Evolutionary conservation across 2,888 invertebrate genomes (phyloP).

Genomic region (Neria commutata): DNA sequence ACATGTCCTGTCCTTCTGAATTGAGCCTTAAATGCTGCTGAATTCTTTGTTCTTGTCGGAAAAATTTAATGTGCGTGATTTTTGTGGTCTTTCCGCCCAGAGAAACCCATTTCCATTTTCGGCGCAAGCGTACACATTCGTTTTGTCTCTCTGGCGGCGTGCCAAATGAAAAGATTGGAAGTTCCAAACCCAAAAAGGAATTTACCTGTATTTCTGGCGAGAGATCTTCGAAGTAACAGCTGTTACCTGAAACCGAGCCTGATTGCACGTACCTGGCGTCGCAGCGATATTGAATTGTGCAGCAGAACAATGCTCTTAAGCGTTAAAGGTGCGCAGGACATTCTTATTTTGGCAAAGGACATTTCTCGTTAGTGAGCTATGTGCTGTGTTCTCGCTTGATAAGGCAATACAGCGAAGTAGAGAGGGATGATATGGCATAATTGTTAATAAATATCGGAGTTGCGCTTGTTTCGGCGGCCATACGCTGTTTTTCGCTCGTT

Average conservation of each 20-base stretch:
- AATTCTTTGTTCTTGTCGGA: background rate
- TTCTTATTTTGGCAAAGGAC: background rate
- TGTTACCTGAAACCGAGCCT: background rate
- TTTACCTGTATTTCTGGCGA: slow-evolving; percentile 18
- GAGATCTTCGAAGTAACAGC: slow-evolving; percentile 2
- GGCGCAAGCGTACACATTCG: too few species aligned
- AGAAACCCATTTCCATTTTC: slow-evolving; percentile 15
- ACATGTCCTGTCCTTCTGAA: slow-evolving; percentile 1
- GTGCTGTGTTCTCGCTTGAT: too few species aligned
- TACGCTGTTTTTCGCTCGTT: slow-evolving; percentile 43
- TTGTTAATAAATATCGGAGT: slow-evolving; percentile 10
- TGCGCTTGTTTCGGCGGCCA: slow-evolving; percentile 31
- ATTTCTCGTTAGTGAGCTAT: background rate
- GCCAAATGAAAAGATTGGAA: too few species aligned
- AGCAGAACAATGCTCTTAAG: background rate
- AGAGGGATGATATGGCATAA: too few species aligned
- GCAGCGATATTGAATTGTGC: background rate
- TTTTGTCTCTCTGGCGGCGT: too few species aligned
- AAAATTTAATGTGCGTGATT: slow-evolving; percentile 32
- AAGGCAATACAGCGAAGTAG: too few species aligned
- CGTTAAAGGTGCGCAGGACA: background rate
- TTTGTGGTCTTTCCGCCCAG: slow-evolving; percentile 51
- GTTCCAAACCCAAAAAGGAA: slow-evolving; percentile 17
- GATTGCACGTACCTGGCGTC: background rate
- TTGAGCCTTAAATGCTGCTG: slow-evolving; percentile 23